phyloP scores from a whole-genome alignment of 2,113 vertebrate species.

The Rynchops niger region DNA sequence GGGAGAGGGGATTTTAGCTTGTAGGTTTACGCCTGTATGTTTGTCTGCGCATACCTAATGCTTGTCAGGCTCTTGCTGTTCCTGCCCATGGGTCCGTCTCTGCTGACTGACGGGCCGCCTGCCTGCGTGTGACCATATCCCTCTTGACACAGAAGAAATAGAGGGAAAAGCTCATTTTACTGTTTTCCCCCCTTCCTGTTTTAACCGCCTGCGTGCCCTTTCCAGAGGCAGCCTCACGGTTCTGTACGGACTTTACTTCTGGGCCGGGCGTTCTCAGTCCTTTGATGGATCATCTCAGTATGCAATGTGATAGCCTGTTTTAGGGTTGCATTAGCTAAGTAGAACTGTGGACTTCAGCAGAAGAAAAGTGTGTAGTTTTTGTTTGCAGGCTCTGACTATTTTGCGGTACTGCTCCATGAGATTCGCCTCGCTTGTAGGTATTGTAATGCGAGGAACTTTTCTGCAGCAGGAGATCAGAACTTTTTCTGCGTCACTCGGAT shows the following conservation, averaged over 20 bases:
- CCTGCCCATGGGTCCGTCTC: neutral
- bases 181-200: neutral
- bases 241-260: neutral
- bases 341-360: neutral
- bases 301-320: neutral
- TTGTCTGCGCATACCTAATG: neutral
- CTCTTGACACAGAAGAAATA: neutral
- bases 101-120: constrained; percentile 1
- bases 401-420: neutral
- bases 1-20: neutral
- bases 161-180: neutral
- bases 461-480: too few relatives aligned
- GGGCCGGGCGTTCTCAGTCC: neutral
- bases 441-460: neutral
- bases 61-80: neutral
- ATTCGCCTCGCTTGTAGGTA: rapidly evolving
- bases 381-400: neutral
- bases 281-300: constrained; percentile 29
- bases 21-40: neutral
- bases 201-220: neutral
- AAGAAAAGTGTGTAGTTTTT: neutral
- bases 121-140: neutral
- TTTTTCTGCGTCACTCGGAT: neutral
- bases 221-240: neutral
- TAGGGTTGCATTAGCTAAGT: neutral